These are phyloP conservation scores for Pardalotus punctatus DNA, from an alignment of 2,113 vertebrate genomes.

Conservation along the genomic window DNA sequence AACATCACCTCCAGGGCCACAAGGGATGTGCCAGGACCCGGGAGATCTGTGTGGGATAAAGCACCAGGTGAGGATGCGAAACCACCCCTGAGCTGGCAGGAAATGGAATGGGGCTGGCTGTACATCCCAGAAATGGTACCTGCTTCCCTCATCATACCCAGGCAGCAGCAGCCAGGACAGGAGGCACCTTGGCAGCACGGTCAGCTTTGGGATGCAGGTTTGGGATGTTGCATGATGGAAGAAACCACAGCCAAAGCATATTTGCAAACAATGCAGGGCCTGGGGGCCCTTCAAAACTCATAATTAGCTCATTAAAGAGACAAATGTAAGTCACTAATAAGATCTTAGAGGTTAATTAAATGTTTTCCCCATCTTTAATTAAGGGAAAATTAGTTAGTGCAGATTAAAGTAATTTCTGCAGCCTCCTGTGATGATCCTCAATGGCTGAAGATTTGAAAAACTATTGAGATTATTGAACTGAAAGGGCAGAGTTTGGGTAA, in stretches of 20 bases:
- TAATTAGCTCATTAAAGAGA: constrained; percentile 58
- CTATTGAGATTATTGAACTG: not conserved
- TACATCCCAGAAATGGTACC: not conserved
- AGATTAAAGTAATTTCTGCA: constrained; percentile 20
- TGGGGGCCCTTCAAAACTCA: constrained; percentile 2
- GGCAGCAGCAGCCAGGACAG: not conserved
- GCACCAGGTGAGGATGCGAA: accelerated
- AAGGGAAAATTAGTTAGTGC: constrained; percentile 9
- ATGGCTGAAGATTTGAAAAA: not conserved
- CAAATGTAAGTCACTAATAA: constrained; percentile 47
- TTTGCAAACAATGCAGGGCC: constrained; percentile 3
- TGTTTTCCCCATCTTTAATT: constrained; percentile 50
- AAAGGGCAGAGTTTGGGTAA: not conserved
- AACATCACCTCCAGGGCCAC: not conserved
- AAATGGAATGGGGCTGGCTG: accelerated
- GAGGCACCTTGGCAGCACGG: not conserved
- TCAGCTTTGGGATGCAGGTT: not conserved
- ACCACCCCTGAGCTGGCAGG: accelerated
- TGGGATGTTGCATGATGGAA: not conserved
- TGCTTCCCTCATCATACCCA: accelerated
- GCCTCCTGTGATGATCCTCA: not conserved
- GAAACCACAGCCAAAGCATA: not conserved
- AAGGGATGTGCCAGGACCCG: not conserved
- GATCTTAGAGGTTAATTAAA: constrained; percentile 59
- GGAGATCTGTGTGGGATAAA: not conserved